These are phyloP conservation scores for Chlorops oryzae DNA, from an alignment of 1,140 invertebrate genomes.

Conservation along the genomic window DNA sequence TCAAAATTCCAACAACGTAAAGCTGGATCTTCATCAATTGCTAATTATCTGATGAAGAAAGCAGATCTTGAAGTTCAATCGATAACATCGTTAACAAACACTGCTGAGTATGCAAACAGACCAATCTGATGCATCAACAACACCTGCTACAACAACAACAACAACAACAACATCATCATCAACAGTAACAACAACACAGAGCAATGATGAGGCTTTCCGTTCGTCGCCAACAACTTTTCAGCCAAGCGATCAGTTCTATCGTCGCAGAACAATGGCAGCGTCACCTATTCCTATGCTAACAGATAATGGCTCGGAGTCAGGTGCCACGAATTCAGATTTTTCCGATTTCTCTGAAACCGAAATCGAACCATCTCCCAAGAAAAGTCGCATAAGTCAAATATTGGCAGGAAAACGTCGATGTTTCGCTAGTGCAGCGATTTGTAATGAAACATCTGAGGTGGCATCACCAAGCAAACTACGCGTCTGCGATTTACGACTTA, in stretches of 20 bases:
- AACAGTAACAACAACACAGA: constrained; percentile 7
- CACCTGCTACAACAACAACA: not conserved
- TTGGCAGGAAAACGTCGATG: constrained; percentile 49
- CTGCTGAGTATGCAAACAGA: too few relatives aligned
- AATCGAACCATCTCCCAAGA: constrained; percentile 65
- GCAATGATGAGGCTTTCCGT: constrained; percentile 41
- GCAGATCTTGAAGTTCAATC: constrained; percentile 66
- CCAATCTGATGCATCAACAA: constrained; percentile 8
- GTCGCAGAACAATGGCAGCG: constrained; percentile 41
- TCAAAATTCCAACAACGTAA: constrained; percentile 69
- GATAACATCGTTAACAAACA: constrained; percentile 56
- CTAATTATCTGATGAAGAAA: constrained; percentile 62
- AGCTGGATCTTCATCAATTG: constrained; percentile 58
- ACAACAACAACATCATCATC: constrained; percentile 19
- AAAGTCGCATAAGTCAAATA: constrained; percentile 52
- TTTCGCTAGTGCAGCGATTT: constrained; percentile 32
- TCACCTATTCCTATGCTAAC: constrained; percentile 51
- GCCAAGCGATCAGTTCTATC: constrained; percentile 43
- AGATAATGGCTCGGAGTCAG: constrained; percentile 52
- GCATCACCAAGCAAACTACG: constrained; percentile 57
- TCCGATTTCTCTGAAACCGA: constrained; percentile 57
- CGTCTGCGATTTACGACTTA: constrained; percentile 56
- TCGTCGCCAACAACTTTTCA: constrained; percentile 41
- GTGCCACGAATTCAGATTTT: constrained; percentile 49
- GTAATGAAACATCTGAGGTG: constrained; percentile 46